phyloP scores from a whole-genome alignment of 2,888 invertebrate genomes.

The Hedychridium roseum region DNA sequence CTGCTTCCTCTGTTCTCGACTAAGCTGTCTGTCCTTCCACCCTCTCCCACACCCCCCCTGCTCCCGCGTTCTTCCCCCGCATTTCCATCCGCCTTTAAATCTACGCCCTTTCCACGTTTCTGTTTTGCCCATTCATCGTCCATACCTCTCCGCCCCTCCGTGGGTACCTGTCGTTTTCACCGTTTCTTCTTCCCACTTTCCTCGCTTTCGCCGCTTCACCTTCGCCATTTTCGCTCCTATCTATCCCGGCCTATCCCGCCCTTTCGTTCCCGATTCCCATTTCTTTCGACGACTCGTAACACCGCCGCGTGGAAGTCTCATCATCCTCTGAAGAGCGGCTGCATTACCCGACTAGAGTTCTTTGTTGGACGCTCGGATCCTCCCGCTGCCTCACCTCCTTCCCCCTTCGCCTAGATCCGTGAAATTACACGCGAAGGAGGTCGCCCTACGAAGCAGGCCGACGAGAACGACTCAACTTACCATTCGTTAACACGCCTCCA shows the following conservation, averaged over 20 bases:
- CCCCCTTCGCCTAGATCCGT: background rate
- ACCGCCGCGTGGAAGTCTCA: slow-evolving; percentile 21
- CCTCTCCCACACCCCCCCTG: background rate
- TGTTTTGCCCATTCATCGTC: background rate
- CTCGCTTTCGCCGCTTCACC: background rate
- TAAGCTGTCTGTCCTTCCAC: background rate
- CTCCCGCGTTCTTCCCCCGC: background rate
- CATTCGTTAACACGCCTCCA: too few species aligned
- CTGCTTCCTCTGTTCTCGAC: background rate
- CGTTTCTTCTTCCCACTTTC: background rate
- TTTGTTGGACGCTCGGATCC: slow-evolving; percentile 25
- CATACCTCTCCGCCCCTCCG: background rate
- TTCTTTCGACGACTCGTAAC: slow-evolving; percentile 1
- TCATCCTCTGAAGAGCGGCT: slow-evolving; percentile 27
- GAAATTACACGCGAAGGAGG: too few species aligned
- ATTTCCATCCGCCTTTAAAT: background rate
- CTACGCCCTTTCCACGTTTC: too few species aligned
- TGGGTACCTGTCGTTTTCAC: background rate
- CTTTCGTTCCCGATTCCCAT: background rate
- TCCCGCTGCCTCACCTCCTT: background rate
- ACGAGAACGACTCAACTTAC: too few species aligned
- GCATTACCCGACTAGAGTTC: slow-evolving; percentile 30
- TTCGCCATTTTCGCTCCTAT: slow-evolving; percentile 1
- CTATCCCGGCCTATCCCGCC: background rate
- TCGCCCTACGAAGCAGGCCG: too few species aligned